Conservation (phyloP, 2,888 invertebrate species). For the Aspidiotus rigidus region DNA sequence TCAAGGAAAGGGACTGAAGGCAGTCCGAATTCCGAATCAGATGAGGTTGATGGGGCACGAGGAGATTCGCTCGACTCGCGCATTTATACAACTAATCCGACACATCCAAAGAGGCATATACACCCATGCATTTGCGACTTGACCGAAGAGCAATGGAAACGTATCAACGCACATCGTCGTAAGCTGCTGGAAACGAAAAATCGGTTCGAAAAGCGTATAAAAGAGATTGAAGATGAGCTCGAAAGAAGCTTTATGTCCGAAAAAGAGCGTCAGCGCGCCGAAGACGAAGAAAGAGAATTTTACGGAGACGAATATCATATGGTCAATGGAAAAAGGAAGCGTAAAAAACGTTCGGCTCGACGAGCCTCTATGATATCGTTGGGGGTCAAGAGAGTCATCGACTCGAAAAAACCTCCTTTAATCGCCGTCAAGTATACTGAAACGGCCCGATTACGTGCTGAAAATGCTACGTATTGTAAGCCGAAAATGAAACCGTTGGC, state of each 20-base stretch:
- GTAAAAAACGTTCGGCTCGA: conserved; percentile 27
- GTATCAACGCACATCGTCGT: conserved; percentile 2
- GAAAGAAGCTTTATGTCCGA: background rate
- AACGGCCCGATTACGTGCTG: conserved; percentile 1
- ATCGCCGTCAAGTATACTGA: conserved; percentile 4
- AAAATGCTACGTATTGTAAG: conserved; percentile 15
- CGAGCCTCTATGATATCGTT: conserved; percentile 25
- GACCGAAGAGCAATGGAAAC: background rate
- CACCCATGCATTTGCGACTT: conserved; percentile 27
- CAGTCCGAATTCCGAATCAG: too few species aligned
- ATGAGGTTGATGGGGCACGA: too few species aligned
- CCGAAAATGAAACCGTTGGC: background rate
- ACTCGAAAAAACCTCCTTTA: conserved; percentile 11
- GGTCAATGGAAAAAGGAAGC: conserved; percentile 11
- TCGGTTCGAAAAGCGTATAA: conserved; percentile 9
- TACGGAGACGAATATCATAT: conserved; percentile 21
- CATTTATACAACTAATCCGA: too few species aligned
- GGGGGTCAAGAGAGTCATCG: conserved; percentile 23
- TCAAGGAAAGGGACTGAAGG: too few species aligned
- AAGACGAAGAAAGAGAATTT: conserved; percentile 8
- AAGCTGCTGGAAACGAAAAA: background rate
- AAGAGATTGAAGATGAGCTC: conserved; percentile 10
- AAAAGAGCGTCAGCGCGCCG: conserved; percentile 9
- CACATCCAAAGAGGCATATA: background rate
- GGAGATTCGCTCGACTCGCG: too few species aligned